These are phyloP conservation scores for Rhyacichthys aspro DNA, from an alignment of 2,797 vertebrate genomes.

Conservation along the genomic window DNA sequence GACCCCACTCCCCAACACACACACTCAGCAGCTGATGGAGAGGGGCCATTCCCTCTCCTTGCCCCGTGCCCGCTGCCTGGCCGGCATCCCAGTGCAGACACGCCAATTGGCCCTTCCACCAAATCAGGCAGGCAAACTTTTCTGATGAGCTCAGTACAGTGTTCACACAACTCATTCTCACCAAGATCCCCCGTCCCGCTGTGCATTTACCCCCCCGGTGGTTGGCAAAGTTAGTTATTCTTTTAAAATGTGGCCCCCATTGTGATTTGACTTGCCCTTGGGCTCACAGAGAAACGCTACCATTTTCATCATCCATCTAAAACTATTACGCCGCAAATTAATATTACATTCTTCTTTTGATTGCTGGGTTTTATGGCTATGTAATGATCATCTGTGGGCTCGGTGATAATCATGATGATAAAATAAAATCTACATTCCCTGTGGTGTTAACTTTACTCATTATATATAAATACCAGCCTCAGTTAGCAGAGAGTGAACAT, in stretches of 20 bases:
- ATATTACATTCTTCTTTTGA: slow-evolving; percentile 48
- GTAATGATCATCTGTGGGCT: slow-evolving; percentile 28
- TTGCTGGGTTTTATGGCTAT: slow-evolving; percentile 34
- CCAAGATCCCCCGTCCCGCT: neutral
- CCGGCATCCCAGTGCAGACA: slow-evolving; percentile 53
- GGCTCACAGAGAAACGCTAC: slow-evolving; percentile 26
- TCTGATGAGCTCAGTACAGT: slow-evolving; percentile 54
- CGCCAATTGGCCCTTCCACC: slow-evolving; percentile 64
- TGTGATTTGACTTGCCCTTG: slow-evolving; percentile 48
- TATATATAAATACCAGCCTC: slow-evolving; percentile 15
- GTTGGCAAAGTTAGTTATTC: slow-evolving; percentile 40
- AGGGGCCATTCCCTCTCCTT: slow-evolving; percentile 67
- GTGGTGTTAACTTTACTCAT: slow-evolving; percentile 31
- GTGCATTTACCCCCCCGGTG: slow-evolving; percentile 16
- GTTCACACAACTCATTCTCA: slow-evolving; percentile 2
- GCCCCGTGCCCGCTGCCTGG: slow-evolving; percentile 65
- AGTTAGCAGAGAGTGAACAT: slow-evolving; percentile 1
- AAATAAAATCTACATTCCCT: slow-evolving; percentile 13
- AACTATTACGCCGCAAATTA: slow-evolving; percentile 46
- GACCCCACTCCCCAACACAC: slow-evolving; percentile 27
- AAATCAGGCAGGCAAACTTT: slow-evolving; percentile 48
- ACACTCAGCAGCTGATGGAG: slow-evolving; percentile 63
- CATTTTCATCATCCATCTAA: slow-evolving; percentile 43
- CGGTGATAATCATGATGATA: slow-evolving; percentile 23
- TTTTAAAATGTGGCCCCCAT: slow-evolving; percentile 33